Evolutionary conservation across 2,113 vertebrate genomes (phyloP), one percentile per base, ranked within the genome.

Genomic region (Pithys albifrons): DNA sequence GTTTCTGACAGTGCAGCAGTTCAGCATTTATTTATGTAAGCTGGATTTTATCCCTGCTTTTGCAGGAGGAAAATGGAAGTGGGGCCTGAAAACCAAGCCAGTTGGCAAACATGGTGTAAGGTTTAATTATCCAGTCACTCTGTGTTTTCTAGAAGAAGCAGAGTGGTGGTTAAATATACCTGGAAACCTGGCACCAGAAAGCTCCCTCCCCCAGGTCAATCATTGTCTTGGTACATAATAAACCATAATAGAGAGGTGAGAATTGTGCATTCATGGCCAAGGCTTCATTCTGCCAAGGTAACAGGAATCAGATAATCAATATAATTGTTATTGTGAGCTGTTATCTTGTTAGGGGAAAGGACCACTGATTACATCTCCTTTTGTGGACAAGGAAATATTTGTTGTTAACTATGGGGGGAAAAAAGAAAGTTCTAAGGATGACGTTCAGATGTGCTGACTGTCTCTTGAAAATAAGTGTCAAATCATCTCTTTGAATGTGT

Each of bases 231-330:
- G 14, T 71, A 17, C 25, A 19, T 76, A 71, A 95, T 85, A 90
- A 91, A 78, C 64, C 7, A 8, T 45, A 17, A 45, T 48, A 79
- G 71, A 75, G 37, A 69, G 43, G 51, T 83, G 48, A 76, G 55
- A 90, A 94, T 94, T 85, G 80, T 4, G 67, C 72, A 71, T 76
- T 88, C 43, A 20, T 49, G 79, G 59, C 55, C 31, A 64, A 88
- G 64, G 35, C 82, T 86, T 87, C 83, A 55, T 94, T 90, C 74
- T 80, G 37, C 52, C 81, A 80, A 88, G n/a, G 39, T 83, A 84
- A 12, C 31, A 93, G 72, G 49, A 85, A 94, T 92, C 69, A 93
- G 48, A 51, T 90, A 85, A 88, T 96, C 85, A 59, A 70, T 93
- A 23, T 74, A 88, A 88, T 88, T 91, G 64, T 88, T 85, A 85